Evolutionary conservation across 2,888 invertebrate species (phyloP), one percentile per base, ranked within the genome.

Genomic region (Aphidius colemani): DNA sequence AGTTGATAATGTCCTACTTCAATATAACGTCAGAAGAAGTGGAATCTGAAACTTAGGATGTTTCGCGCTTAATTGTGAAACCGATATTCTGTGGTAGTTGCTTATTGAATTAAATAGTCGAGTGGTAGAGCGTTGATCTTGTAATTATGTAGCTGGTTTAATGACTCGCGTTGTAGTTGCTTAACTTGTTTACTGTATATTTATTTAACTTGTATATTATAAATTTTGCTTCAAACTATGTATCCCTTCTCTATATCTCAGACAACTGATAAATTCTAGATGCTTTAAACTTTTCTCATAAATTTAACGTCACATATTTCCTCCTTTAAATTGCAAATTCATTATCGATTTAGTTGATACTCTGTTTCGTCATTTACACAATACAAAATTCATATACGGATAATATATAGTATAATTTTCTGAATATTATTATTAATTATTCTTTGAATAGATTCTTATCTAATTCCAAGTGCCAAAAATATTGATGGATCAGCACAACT

Each of bases 91-190:
- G 67, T 67, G 61, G 59, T 63, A 51, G 63, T 66, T 69, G 46
- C 69, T 70, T 70, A 70, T 72, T 70, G 70, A 69, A 73, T 73
- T 70, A 70, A 70, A 61, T 61, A 49, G 55, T 46, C 56, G 56
- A 55, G 45, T 49, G 49, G 55, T 61, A 48, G 55, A 41, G 40
- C 40, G 48, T 55, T 61, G 53, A 61, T 55, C 61, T 18, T 41
- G 53, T 61, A 61, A 61, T 61, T 55, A 61, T 41, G 53, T 53
- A 60, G 30, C 44, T 53, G 49, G 46, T 39, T 61, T 56, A 56
- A 61, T 55, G 44, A 61, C 49, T 56, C 44, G 49, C 46, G 13
- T 30, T 44, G 56, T 56, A 56, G 46, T 46, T 46, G 10, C 46
- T 57, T 46, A 18, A 48, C 13, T 18, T 46, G 57, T 30, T 57